Conservation (phyloP, 1,140 invertebrate species). For the Euwallacea fornicatus region DNA sequence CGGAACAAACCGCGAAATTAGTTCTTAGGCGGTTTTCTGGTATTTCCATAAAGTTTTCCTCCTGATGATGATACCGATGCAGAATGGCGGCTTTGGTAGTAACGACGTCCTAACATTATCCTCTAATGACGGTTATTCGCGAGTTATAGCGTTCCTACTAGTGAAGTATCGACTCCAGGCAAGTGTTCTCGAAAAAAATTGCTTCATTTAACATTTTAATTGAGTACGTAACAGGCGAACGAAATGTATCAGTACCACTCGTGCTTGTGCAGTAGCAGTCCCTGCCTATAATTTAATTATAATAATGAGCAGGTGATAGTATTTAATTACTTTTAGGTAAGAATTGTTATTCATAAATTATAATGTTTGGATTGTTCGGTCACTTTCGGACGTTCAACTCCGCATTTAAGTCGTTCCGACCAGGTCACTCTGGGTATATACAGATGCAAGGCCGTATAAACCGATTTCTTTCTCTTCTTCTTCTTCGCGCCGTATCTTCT, state of each 20-base stretch:
- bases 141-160: too few relatives aligned
- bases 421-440: slow-evolving; percentile 38
- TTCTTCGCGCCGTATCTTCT: slow-evolving; percentile 31
- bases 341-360: slow-evolving; percentile 40
- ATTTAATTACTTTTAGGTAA: slow-evolving; percentile 38
- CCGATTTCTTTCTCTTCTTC: slow-evolving; percentile 33
- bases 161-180: too few relatives aligned
- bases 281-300: slow-evolving; percentile 26
- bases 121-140: too few relatives aligned
- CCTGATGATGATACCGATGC: too few relatives aligned
- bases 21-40: too few relatives aligned
- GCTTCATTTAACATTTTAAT: too few relatives aligned
- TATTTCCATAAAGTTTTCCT: too few relatives aligned
- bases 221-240: slow-evolving; percentile 1
- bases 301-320: slow-evolving; percentile 36
- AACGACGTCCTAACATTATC: too few relatives aligned
- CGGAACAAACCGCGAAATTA: too few relatives aligned
- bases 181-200: too few relatives aligned
- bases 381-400: slow-evolving; percentile 40
- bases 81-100: too few relatives aligned
- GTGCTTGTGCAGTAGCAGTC: slow-evolving; percentile 11
- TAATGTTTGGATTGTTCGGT: slow-evolving; percentile 40
- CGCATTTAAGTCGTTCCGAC: slow-evolving; percentile 38
- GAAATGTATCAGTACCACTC: slow-evolving; percentile 8
- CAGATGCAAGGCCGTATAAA: slow-evolving; percentile 40